Percentiles rank a stretch among this genome's conserved stretches.
These are phyloP conservation scores for Mesocentrotus franciscanus DNA, from an alignment of 53 echinoderm and acorn worm species.

Conservation along the genomic window DNA sequence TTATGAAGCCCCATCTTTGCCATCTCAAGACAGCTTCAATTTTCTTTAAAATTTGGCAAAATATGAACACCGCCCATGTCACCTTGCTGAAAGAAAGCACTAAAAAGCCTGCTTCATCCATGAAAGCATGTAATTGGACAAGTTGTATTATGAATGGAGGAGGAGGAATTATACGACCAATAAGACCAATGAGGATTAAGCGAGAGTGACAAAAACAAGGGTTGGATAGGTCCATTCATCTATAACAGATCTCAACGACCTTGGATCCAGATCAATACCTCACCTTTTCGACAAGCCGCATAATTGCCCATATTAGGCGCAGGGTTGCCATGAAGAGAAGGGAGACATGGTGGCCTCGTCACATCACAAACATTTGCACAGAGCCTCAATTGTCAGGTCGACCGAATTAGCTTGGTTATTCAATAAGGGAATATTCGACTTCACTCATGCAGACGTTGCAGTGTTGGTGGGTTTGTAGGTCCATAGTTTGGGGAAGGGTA, in stretches of 20 bases:
- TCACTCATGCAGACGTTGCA: not conserved
- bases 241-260: constrained; percentile 33
- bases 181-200: constrained; percentile 31
- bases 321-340: not conserved
- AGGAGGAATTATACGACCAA: not conserved
- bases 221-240: not conserved
- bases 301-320: constrained; percentile 61
- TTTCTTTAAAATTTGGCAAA: not conserved
- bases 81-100: not conserved
- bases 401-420: constrained; percentile 42
- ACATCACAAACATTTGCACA: constrained; percentile 50
- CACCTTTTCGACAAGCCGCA: constrained; percentile 14
- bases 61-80: not conserved
- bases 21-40: too few relatives aligned
- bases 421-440: constrained; percentile 53
- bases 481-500: not conserved
- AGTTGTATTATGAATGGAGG: not conserved
- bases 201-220: not conserved
- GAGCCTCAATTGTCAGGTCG: constrained; percentile 54
- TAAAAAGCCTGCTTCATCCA: not conserved
- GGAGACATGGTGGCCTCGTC: constrained; percentile 18
- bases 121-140: not conserved
- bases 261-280: constrained; percentile 43
- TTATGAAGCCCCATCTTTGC: too few relatives aligned
- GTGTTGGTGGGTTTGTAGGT: not conserved